A percentile compares a stretch with the other conserved stretches of the same genome.
These are phyloP conservation scores for Heliconius sara DNA, from an alignment of 2,888 invertebrate genomes.

Conservation along the genomic window DNA sequence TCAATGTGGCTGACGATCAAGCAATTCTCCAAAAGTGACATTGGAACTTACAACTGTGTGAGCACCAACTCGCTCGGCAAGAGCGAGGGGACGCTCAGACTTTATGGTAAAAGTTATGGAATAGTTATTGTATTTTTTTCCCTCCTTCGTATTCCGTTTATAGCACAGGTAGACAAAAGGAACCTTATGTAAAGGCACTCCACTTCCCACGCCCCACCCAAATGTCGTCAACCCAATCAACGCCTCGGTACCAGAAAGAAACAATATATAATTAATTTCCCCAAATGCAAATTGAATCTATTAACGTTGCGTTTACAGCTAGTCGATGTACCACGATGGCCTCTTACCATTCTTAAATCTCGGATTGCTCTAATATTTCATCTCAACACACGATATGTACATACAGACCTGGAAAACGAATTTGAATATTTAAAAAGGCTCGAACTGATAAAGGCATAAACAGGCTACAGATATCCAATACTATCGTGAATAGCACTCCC, in stretches of 20 bases:
- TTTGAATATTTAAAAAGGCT: constrained; percentile 20
- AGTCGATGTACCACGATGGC: not conserved
- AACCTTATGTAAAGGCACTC: not conserved
- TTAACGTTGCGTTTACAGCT: not conserved
- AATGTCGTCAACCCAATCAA: not conserved
- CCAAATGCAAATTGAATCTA: not conserved
- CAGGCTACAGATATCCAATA: constrained; percentile 20
- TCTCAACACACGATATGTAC: constrained; percentile 5
- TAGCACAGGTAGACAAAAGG: not conserved
- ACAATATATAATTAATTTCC: too few species aligned
- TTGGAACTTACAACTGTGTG: constrained; percentile 91
- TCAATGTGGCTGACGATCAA: constrained; percentile 89
- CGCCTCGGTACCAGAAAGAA: too few species aligned
- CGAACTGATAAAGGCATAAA: constrained; percentile 22
- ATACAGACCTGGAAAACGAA: constrained; percentile 16
- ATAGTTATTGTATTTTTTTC: not conserved
- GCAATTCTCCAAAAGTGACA: constrained; percentile 79
- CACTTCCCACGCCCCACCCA: not conserved
- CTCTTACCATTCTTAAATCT: not conserved
- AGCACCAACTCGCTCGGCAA: constrained; percentile 91
- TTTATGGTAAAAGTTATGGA: constrained; percentile 79
- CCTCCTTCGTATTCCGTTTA: not conserved
- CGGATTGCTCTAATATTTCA: not conserved
- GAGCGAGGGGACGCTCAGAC: constrained; percentile 89
- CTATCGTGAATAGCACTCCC: constrained; percentile 11